Percentiles rank a stretch among this genome's conserved stretches.
These are phyloP conservation scores for Poicephalus meyeri DNA, from an alignment of 2,113 vertebrate species.

Conservation along the genomic window DNA sequence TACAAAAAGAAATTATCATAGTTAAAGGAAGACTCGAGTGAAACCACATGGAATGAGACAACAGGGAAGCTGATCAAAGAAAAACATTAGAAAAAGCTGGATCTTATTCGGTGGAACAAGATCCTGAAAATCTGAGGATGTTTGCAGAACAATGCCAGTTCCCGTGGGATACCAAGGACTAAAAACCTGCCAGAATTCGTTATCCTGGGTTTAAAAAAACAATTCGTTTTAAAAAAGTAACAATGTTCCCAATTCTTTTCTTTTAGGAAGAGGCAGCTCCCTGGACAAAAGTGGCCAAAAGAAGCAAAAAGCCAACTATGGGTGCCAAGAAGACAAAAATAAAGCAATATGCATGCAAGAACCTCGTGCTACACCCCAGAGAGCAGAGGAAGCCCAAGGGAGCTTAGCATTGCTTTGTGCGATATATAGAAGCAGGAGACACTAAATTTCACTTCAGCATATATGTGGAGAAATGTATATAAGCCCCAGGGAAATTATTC, in stretches of 20 bases:
- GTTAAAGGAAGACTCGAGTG: background rate
- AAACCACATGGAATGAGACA: slow-evolving; percentile 3
- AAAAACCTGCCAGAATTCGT: background rate
- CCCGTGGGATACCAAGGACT: background rate
- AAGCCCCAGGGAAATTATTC: background rate
- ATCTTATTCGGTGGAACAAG: background rate
- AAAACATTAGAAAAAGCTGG: background rate
- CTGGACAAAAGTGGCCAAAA: background rate
- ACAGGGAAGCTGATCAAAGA: background rate
- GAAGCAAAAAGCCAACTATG: background rate
- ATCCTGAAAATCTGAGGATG: background rate
- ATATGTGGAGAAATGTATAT: background rate
- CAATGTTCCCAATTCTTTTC: background rate
- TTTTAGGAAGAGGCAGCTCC: background rate
- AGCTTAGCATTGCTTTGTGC: background rate
- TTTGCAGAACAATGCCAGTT: background rate
- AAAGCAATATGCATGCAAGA: background rate
- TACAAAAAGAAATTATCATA: background rate
- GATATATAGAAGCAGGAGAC: background rate
- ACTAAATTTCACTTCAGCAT: background rate
- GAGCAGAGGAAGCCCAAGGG: background rate
- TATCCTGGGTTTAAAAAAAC: background rate
- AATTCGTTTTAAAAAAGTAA: background rate
- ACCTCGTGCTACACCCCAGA: background rate
- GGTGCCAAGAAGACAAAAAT: background rate